Evolutionary conservation across 1,140 invertebrate genomes (phyloP).

Genomic region (Ephestia elutella): DNA sequence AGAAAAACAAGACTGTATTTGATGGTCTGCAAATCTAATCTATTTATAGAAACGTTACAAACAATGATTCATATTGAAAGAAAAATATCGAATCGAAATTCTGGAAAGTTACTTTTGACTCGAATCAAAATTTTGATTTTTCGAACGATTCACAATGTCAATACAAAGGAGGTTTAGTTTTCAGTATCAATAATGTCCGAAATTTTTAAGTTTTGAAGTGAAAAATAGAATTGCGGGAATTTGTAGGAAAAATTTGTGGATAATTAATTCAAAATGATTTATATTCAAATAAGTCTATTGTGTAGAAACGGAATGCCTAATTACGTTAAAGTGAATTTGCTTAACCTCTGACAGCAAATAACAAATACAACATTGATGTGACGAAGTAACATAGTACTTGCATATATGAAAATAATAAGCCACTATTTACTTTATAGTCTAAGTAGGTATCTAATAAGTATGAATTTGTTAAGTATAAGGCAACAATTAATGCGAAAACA

Average conservation of each 20-base stretch:
- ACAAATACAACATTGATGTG: slow-evolving; percentile 1
- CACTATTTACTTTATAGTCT: neutral
- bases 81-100: no score
- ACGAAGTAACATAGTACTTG: neutral
- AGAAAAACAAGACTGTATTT: neutral
- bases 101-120: no score
- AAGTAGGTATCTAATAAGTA: neutral
- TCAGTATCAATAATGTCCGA: neutral
- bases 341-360: slow-evolving; percentile 1
- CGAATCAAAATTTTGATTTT: no score
- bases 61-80: no score
- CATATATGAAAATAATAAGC: neutral
- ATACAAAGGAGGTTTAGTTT: no score
- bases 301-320: slow-evolving; percentile 2
- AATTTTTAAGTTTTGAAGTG: neutral
- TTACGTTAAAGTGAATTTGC: neutral
- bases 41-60: no score
- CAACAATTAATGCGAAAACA: neutral
- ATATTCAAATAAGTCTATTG: slow-evolving; percentile 1
- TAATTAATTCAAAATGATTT: slow-evolving; percentile 2
- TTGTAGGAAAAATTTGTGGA: slow-evolving; percentile 1
- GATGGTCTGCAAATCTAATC: no score
- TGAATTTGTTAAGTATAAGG: neutral
- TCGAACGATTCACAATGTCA: neutral
- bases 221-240: neutral